Evolutionary conservation across 2,113 vertebrate genomes (phyloP), one percentile per base, ranked within the genome.

Genomic region (Trematomus loennbergii): DNA sequence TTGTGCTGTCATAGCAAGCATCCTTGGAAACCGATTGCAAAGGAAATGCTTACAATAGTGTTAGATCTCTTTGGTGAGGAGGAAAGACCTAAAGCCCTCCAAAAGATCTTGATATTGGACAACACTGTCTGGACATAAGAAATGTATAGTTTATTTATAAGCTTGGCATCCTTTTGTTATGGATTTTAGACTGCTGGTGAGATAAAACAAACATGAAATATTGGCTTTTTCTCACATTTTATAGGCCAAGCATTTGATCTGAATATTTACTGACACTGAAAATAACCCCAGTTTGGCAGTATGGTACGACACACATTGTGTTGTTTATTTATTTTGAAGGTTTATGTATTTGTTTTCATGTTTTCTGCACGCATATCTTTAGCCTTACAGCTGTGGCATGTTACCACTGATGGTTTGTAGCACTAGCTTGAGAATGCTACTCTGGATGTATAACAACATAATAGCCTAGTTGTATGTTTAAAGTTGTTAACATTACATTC

Each of bases 401-500:
- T 9, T 66, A 50, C 10, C 36, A 54, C 49, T n/a, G 15, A 45
- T 71, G 18, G 9, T 57, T 72, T 36, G 18, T 53, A 55, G 33
- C 65, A 46, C 48, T 57, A 45, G 25, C 13, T 69, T 2, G 33
- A 8, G 53, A 40, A 43, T 18, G 5, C 17, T 25, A n/a, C 12
- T 33, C 17, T 1, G n/a, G 22, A 48, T 60, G 45, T 18, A 33
- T 66, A 45, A 45, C 36, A 54, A 68, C 15, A 63, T 4, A 64
- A 20, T 8, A 40, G 43, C 5, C 13, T 67, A 20, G 13, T 43
- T 66, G 70, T 29, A 15, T 49, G 50, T 74, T 80, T 60, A 58
- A 17, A 50, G 12, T n/a, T 12, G 7, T 82, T 73, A 22, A 58
- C 5, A 16, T 50, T 7, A 45, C 73, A 61, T 33, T 68, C 68